These are phyloP conservation scores for Nannoperca australis DNA, from an alignment of 2,797 vertebrate genomes.

Conservation along the genomic window DNA sequence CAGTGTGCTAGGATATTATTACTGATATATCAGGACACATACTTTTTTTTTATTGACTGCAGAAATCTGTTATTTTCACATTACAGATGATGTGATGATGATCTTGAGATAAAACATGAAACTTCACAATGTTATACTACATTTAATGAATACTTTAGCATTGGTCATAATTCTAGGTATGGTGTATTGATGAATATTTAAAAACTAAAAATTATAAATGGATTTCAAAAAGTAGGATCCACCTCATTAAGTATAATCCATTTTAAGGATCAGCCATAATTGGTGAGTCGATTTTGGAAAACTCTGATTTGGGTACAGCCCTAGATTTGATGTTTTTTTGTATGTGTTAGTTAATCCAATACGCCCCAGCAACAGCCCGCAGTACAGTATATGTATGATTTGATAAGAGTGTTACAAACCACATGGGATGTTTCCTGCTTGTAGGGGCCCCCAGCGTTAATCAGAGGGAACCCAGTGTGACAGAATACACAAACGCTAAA, in stretches of 20 bases:
- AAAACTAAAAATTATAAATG: background rate
- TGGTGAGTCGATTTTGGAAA: background rate
- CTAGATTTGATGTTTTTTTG: conserved; percentile 6
- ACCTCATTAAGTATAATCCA: background rate
- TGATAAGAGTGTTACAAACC: conserved; percentile 58
- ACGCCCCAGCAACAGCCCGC: conserved; percentile 36
- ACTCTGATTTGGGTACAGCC: background rate
- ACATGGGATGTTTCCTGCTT: conserved; percentile 43
- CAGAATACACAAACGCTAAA: conserved; percentile 4
- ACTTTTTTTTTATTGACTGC: conserved; percentile 11
- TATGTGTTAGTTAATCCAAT: conserved; percentile 48
- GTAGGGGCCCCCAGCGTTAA: conserved; percentile 31
- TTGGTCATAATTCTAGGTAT: background rate
- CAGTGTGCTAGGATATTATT: conserved; percentile 12
- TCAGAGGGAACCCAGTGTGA: conserved; percentile 35
- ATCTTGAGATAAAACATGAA: conserved; percentile 5
- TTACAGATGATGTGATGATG: background rate
- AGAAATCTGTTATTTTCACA: conserved; percentile 13
- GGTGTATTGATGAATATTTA: background rate
- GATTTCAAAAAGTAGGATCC: background rate
- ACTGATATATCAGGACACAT: background rate
- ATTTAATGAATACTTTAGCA: background rate
- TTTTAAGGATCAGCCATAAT: background rate
- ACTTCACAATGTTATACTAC: background rate
- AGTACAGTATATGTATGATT: conserved; percentile 49